Percentiles rank a stretch among this genome's conserved stretches.
These are phyloP conservation scores for Lapara coniferarum DNA, from an alignment of 2,888 invertebrate genomes.

Conservation along the genomic window DNA sequence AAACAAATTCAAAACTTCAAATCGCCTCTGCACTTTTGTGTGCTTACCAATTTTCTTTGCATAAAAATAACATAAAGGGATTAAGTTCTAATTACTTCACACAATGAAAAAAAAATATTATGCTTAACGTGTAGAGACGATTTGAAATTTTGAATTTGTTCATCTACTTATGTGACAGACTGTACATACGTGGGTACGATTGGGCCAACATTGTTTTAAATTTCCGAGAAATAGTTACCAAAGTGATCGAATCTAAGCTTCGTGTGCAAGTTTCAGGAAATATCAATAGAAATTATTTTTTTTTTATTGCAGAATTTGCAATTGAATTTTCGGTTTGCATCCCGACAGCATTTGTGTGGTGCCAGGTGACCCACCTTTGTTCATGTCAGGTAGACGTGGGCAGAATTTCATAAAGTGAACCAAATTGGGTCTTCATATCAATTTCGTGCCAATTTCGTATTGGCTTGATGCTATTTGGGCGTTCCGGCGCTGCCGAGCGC, in stretches of 20 bases:
- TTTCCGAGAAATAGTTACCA: too few relatives aligned
- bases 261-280: not conserved
- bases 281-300: not conserved
- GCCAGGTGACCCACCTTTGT: not conserved
- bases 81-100: too few relatives aligned
- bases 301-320: not conserved
- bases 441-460: slow-evolving; percentile 17
- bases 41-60: too few relatives aligned
- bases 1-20: too few relatives aligned
- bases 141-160: too few relatives aligned
- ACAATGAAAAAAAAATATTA: too few relatives aligned
- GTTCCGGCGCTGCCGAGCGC: not conserved
- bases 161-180: too few relatives aligned
- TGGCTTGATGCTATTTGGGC: slow-evolving; percentile 6
- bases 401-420: not conserved
- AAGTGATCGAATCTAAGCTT: not conserved
- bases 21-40: too few relatives aligned
- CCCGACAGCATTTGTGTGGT: not conserved
- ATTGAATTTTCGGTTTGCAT: not conserved
- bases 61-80: too few relatives aligned
- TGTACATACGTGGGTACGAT: too few relatives aligned
- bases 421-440: slow-evolving; percentile 13
- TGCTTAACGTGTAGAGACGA: too few relatives aligned
- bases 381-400: not conserved
- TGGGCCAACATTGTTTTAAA: too few relatives aligned